Evolutionary conservation across 1,140 invertebrate genomes (phyloP).

Genomic region (Diuraphis noxia): DNA sequence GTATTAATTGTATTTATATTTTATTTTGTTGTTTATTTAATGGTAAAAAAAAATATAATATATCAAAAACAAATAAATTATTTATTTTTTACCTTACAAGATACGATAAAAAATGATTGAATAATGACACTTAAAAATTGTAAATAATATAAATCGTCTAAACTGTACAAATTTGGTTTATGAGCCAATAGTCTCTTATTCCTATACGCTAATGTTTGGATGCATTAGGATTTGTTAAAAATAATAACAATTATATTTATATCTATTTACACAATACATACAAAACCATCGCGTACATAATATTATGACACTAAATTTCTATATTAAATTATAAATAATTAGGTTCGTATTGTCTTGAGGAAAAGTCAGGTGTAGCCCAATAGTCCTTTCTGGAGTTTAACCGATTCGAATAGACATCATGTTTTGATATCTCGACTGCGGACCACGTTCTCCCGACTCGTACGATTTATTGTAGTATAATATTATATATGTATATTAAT

Average conservation of each 20-base stretch:
- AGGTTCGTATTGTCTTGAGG: constrained; percentile 23
- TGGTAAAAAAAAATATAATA: constrained; percentile 17
- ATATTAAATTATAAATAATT: constrained; percentile 37
- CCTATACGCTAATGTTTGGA: constrained; percentile 40
- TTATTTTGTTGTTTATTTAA: constrained; percentile 36
- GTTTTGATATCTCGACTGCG: neutral
- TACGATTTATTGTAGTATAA: constrained; percentile 2
- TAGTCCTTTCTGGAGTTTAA: neutral
- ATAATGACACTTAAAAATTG: constrained; percentile 30
- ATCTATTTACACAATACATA: constrained; percentile 50
- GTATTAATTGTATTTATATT: neutral
- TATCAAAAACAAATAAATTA: constrained; percentile 44
- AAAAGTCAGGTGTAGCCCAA: neutral
- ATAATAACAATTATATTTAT: constrained; percentile 49
- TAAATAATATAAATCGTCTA: constrained; percentile 36
- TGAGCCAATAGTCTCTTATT: constrained; percentile 45
- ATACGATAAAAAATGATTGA: constrained; percentile 28
- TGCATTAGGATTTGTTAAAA: constrained; percentile 49
- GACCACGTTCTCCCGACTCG: neutral
- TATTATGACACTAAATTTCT: constrained; percentile 51
- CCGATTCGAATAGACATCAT: neutral
- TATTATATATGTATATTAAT: constrained; percentile 1
- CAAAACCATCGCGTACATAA: constrained; percentile 33
- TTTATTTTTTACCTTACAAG: constrained; percentile 19
- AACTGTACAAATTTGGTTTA: constrained; percentile 52